Base-by-base conservation (phyloP, 2,113 vertebrate genomes). In the Oenanthe oenanthe region DNA sequence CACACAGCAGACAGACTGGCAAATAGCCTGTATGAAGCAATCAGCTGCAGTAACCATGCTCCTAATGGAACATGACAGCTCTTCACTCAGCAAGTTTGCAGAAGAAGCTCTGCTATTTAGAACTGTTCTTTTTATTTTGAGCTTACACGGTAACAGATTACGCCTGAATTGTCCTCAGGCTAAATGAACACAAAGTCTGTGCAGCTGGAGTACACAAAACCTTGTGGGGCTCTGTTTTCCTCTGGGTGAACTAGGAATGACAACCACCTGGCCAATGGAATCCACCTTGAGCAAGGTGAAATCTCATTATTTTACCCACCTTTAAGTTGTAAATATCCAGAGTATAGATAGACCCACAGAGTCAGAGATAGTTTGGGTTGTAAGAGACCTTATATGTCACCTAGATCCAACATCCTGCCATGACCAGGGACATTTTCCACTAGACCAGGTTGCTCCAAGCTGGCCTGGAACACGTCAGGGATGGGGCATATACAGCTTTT, bases 101-200 rank as follows among this genome's bases (percentile, higher is more conserved):
- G 32, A n/a, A 50, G 58, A 58, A 95, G 48, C 53, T 22, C 34
- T 66, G 31, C 24, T 71, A 76, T 91, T 85, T 80, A 88, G 26
- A 92, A 75, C 28, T 34, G 32, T 40, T 84, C 47, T 26, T 91
- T 93, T 94, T 81, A 85, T 81, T 89, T 92, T 92, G 42, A 65
- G 50, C 14, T 94, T 83, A 36, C 38, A 20, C 2, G 18, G 47
- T 76, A 76, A 50, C 67, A 85, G 51, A 38, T 43, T 65, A 50
- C 20, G 42, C 61, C 57, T 25, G 57, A 92, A 29, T 18, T 72
- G 63, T 83, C 50, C 40, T 58, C 74, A 70, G 50, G 73, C 50
- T 61, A 58, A 91, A 66, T 10, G 19, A 94, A 53, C 32, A 53
- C 40, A 40, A 76, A 81, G 12, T 21, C 38, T 66, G 20, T 40